Base-by-base conservation (phyloP, 2,797 vertebrate species). In the Manis pentadactyla region DNA sequence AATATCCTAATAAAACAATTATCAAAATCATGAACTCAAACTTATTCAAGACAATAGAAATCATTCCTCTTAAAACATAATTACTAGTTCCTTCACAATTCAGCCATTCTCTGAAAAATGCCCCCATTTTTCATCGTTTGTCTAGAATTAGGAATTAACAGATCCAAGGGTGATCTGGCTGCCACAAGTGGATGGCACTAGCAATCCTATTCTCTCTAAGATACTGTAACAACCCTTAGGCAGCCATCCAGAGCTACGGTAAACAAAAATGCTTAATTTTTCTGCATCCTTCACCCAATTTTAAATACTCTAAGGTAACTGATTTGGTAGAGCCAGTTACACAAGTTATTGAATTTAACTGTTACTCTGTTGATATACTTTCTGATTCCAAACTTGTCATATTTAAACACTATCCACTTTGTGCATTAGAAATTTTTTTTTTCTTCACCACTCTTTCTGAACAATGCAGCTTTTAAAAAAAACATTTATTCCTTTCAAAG, bases 401-500 rank as follows among this genome's bases (percentile, higher is more conserved):
- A 74, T 92, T 94, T 74, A 79, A 42, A 89, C 51, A 88, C 49
- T 66, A 51, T 42, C 59, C 31, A 93, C 27, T n/a, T 66, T 64
- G 66, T 2, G 0, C 31, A 53, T 75, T 39, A 75, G 81, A 73
- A 95, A 93, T 61, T 49, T 51, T 18, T 34, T 55, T 82, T 74
- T 93, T 21, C 84, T 39, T 81, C 34, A 81, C 15, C 17, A 68
- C 1, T 74, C 29, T 61, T 68, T 96, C 53, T 93, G 34, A 84
- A 91, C 23, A 81, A 68, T 2, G 21, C 84, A 37, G 49, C 39
- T 94, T 96, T 94, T 92, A n/a, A 79, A 89, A 57, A 89, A 57
- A 85, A 92, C 21, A 75, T 51, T 34, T 73, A 74, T 31, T 79
- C 73, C 49, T 63, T 95, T 55, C 66, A 55, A 88, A 92, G 31